Evolutionary conservation across 2,113 vertebrate genomes (phyloP), one percentile per base, ranked within the genome.

Genomic region (Anguilla japonica): DNA sequence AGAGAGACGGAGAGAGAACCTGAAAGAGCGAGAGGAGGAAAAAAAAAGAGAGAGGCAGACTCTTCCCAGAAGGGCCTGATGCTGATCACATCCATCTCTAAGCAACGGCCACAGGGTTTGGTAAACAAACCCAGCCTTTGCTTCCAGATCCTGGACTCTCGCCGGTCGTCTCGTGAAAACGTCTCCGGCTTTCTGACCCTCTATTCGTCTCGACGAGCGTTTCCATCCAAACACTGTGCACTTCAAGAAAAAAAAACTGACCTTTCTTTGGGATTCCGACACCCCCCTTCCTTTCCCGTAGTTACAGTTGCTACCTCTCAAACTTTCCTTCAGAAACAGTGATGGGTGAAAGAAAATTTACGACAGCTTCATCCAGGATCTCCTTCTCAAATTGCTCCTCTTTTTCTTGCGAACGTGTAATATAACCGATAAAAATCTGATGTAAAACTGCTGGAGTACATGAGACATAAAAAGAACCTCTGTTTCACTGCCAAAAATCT

Each of bases 51-150:
- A 26, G 22, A 26, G 22, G 5, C 60, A 67, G 60, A 60, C 79
- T 46, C 79, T 50, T 71, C 2, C 50, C 81, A 60, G 83, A 41
- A n/a, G 56, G 46, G 26, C 29, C 81, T 50, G 75, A 53, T 78
- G 83, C 83, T 57, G 56, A 63, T 63, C 75, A 81, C 29, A 41
- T 22, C 18, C 26, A 67, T 89, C 84, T 40, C 90, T 60, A 83
- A 79, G 89, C 87, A 88, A 89, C 86, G 57, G 84, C 57, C 79
- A 18, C 71, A 34, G 34, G 81, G 63, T 89, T 89, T 81, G 87
- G 84, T 87, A 89, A 91, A 91, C 90, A 89, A 83, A 89, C 86
- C 67, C 83, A 86, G 67, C 53, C 63, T 84, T 84, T 2, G 29
- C 67, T 41, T 1, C 3, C 46, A 43, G 50, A 56, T 53, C 87